Evolutionary conservation across 2,797 vertebrate species (phyloP), one percentile per base, ranked within the genome.

Genomic region (Tenualosa thibaudeaui): DNA sequence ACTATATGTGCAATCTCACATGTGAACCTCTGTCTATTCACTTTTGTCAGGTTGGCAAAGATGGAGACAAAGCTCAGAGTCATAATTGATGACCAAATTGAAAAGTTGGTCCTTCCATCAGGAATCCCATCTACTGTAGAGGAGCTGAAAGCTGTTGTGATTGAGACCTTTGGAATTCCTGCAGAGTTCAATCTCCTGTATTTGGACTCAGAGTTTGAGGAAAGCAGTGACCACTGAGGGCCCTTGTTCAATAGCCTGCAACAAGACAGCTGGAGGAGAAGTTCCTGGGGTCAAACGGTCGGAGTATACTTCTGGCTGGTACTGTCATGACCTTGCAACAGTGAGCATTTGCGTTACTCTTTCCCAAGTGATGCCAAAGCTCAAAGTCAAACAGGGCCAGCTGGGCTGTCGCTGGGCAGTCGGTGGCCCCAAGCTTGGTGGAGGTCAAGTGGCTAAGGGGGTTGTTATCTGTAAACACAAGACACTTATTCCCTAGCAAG

Each of bases 161-260:
- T 3, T 1, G 58, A 60, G 22, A 60, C 22, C 31, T 83, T 85
- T 85, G 82, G 75, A 54, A 85, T 89, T 62, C 71, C 87, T 53
- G n/a, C n/a, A 0, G 85, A 88, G n/a, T 85, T 90, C 81, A 83
- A 54, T 83, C 26, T 89, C 75, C 84, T 86, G 82, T 87, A 88
- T 86, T 75, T 84, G 54, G 89, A 90, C 26, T 50, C 15, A 0
- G 87, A 90, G 81, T 90, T 90, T n/a, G n/a, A n/a, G n/a, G 49
- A 50, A 50, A 50, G 49, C 49, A 9, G 9, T 9, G 5, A 50
- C 49, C 49, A 50, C 49, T 50, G 49, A 50, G 49, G 49, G 49
- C 49, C 49, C 49, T 50, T 5, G 49, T 50, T 50, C 49, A 50
- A 2, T 50, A 50, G 49, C 49, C 49, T 50, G 49, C 49, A 50